Evolutionary conservation across 2,797 vertebrate species (phyloP).

Genomic region (Tarsius wallacei): DNA sequence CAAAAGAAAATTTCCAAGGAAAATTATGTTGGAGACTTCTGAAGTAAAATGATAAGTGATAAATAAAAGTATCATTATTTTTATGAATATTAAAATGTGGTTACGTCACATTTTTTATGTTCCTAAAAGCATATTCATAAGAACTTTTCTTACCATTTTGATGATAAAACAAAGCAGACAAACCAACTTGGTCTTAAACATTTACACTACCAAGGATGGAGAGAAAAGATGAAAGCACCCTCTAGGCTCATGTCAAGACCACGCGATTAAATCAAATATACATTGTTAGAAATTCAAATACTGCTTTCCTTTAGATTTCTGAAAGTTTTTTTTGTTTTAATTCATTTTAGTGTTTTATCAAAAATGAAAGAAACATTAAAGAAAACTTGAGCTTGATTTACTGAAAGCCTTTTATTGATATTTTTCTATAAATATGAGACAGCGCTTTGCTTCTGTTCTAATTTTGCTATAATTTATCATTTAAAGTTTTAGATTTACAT

Average conservation of each 20-base stretch:
- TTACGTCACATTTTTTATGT: background rate
- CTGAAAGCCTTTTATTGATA: background rate
- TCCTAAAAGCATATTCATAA: background rate
- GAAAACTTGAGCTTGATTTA: background rate
- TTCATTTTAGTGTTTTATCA: background rate
- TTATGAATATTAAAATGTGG: background rate
- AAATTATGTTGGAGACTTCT: background rate
- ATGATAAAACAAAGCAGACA: background rate
- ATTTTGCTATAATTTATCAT: background rate
- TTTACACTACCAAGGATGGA: background rate
- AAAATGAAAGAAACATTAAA: background rate
- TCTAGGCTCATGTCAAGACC: background rate
- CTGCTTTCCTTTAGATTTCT: background rate
- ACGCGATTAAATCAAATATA: background rate
- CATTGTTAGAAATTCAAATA: background rate
- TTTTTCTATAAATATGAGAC: background rate
- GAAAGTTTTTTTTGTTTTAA: background rate
- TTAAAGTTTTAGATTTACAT: background rate
- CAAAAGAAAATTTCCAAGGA: background rate
- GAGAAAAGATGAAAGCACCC: background rate
- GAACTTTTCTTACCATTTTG: background rate
- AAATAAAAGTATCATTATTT: too few species aligned
- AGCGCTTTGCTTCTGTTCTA: background rate
- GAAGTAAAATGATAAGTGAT: background rate
- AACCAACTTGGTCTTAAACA: background rate